Conservation (phyloP, 2,888 invertebrate species). For the Plagodis dolabraria region DNA sequence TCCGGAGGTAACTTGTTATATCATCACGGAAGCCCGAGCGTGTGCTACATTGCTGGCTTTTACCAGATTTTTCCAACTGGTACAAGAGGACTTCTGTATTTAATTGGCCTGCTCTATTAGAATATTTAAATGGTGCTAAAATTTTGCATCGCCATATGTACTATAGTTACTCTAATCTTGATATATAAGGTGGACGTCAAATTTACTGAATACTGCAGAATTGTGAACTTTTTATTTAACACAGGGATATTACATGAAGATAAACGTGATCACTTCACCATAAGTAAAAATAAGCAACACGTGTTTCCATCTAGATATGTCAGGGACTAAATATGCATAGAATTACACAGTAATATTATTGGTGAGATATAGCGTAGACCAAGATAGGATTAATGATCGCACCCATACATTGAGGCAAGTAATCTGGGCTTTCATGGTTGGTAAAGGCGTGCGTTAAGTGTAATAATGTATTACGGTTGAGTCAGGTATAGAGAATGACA, state of each 20-base stretch:
- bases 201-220: no score
- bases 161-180: no score
- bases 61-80: constrained; percentile 66
- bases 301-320: constrained; percentile 57
- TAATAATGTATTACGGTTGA: not conserved
- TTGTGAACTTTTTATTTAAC: no score
- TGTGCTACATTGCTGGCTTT: constrained; percentile 58
- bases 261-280: constrained; percentile 72
- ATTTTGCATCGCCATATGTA: no score
- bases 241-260: no score
- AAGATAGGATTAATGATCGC: constrained; percentile 43
- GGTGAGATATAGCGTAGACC: constrained; percentile 35
- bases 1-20: constrained; percentile 60
- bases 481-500: not conserved
- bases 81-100: constrained; percentile 60
- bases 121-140: no score
- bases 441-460: constrained; percentile 6
- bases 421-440: constrained; percentile 33
- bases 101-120: no score
- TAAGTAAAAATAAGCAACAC: constrained; percentile 55
- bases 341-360: constrained; percentile 17
- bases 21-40: constrained; percentile 56
- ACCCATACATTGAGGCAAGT: constrained; percentile 39
- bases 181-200: no score
- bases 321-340: constrained; percentile 58